phyloP scores from a whole-genome alignment of 2,797 vertebrate genomes.

The Cynopterus sphinx region DNA sequence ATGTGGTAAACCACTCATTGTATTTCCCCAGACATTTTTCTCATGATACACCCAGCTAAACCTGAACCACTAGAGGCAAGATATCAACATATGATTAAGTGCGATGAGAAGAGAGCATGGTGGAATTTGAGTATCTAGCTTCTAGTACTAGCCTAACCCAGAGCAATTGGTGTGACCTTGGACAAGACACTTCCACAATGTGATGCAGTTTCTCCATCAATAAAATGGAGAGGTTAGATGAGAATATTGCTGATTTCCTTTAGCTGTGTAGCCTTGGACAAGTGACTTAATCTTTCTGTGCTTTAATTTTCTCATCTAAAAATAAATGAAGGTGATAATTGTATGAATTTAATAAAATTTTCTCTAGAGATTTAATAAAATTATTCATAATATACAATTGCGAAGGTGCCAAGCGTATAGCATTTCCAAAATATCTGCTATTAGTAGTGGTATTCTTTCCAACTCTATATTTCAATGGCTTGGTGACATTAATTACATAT shows the following conservation, averaged over 20 bases:
- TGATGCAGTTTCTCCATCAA: background rate
- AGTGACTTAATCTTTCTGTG: background rate
- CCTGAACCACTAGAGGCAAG: background rate
- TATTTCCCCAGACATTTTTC: background rate
- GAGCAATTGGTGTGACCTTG: background rate
- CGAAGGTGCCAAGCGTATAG: background rate
- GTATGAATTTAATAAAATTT: background rate
- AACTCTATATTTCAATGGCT: background rate
- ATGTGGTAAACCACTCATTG: background rate
- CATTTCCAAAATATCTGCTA: background rate
- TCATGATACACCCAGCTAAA: background rate
- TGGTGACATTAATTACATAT: background rate
- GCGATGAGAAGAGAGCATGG: background rate
- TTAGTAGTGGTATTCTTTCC: background rate
- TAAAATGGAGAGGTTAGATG: background rate
- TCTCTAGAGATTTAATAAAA: background rate
- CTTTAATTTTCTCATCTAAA: background rate
- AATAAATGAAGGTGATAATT: background rate
- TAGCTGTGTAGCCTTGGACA: background rate
- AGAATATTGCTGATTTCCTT: conserved; percentile 5
- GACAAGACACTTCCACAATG: background rate
- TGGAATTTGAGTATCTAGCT: background rate
- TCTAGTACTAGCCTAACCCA: background rate
- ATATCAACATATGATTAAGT: background rate
- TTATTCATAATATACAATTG: background rate